phyloP scores from a whole-genome alignment of 1,140 invertebrate genomes.

The Cherax destructor region DNA sequence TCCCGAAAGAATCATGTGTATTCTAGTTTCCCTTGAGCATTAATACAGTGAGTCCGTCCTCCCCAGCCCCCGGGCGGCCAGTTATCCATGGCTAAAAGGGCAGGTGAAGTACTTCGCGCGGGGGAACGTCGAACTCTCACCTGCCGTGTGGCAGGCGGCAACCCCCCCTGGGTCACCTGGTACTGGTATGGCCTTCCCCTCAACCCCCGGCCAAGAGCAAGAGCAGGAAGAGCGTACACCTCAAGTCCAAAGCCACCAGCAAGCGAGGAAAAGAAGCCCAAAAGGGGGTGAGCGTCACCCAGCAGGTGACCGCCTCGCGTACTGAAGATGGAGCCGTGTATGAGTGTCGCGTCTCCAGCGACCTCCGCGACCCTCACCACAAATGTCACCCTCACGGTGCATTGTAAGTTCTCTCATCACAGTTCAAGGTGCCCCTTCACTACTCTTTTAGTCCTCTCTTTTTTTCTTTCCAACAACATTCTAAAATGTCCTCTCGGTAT shows the following conservation, averaged over 20 bases:
- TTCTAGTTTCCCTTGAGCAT: neutral
- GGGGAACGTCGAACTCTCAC: slow-evolving; percentile 90
- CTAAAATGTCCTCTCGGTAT: too few species aligned
- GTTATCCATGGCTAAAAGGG: slow-evolving; percentile 91
- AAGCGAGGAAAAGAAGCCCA: slow-evolving; percentile 56
- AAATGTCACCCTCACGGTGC: slow-evolving; percentile 58
- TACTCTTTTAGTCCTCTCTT: too few species aligned
- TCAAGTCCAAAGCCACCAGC: slow-evolving; percentile 6
- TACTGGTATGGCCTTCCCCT: slow-evolving; percentile 79
- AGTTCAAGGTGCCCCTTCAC: neutral
- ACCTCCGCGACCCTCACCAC: slow-evolving; percentile 27
- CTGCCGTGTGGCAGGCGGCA: slow-evolving; percentile 94
- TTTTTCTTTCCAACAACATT: too few species aligned
- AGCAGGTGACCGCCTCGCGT: slow-evolving; percentile 89
- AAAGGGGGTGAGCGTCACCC: slow-evolving; percentile 88
- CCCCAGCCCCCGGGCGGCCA: slow-evolving; percentile 90
- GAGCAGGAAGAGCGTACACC: slow-evolving; percentile 44
- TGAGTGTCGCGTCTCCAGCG: slow-evolving; percentile 85
- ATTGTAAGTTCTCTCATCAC: slow-evolving; percentile 48
- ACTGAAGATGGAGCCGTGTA: slow-evolving; percentile 94
- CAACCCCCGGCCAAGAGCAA: slow-evolving; percentile 74
- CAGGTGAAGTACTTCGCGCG: slow-evolving; percentile 85
- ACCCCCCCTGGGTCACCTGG: slow-evolving; percentile 94
- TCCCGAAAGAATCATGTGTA: neutral
- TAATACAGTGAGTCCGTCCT: slow-evolving; percentile 62